Evolutionary conservation across 1,140 invertebrate genomes (phyloP), one percentile per base, ranked within the genome.

Genomic region (Trichogramma pretiosum): DNA sequence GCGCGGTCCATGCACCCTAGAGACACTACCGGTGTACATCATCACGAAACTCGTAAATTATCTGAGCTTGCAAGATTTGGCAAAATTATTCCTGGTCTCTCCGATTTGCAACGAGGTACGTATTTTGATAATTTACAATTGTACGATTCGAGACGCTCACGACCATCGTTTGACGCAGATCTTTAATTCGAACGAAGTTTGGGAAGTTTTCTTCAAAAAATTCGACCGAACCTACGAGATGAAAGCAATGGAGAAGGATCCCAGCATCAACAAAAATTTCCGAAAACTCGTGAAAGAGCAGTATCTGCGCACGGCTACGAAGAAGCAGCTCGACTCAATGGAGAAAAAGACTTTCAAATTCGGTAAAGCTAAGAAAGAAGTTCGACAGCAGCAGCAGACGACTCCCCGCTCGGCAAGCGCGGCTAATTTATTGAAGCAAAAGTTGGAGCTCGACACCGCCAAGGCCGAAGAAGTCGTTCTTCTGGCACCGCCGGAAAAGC

Each of bases 91-190:
- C 4, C 51, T 51, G 17, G 48, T 67, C 3, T 72, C 63, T 0
- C 62, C 56, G 14, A 53, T 62, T 35, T 55, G 67, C 2, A 61
- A 60, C 28, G 60, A 72, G 57, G 71, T 73, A 60, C 14, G 35
- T 43, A 14, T 19, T 44, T 3, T 19, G 32, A 21, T 17, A 33
- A 34, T n/a, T 33, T 3, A 8, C 7, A 7, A 22, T 19, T 41
- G n/a, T n/a, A n/a, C n/a, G n/a, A n/a, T n/a, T n/a, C n/a, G n/a
- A n/a, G n/a, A n/a, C n/a, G n/a, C n/a, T n/a, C n/a, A n/a, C n/a
- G n/a, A n/a, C n/a, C n/a, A n/a, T n/a, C n/a, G 11, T 28, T 28
- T 11, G 24, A 28, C 24, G 11, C 18, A 69, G 65, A 24, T 65
- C 1, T 69, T 65, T 21, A 56, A 63, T 44, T 37, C 46, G 3